phyloP scores from a whole-genome alignment of 2,888 invertebrate genomes.

The Habroteleia sp. region DNA sequence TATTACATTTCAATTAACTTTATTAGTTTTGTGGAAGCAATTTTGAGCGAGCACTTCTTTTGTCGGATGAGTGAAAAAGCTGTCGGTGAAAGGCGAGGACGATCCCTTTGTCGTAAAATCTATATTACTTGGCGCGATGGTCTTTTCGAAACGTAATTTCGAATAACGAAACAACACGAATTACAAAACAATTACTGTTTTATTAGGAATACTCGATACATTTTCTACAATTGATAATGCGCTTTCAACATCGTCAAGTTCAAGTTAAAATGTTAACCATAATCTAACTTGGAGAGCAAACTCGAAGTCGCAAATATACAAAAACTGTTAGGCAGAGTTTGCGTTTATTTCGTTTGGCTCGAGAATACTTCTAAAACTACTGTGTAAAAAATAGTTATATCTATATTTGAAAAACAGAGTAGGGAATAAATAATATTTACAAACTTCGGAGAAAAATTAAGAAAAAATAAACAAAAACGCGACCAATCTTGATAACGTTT shows the following conservation, averaged over 20 bases:
- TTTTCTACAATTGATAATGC: conserved; percentile 8
- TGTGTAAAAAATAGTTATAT: neutral
- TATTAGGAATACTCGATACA: conserved; percentile 21
- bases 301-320: too few relatives aligned
- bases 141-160: conserved; percentile 21
- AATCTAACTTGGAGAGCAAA: too few relatives aligned
- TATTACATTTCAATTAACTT: conserved; percentile 22
- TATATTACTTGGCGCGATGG: conserved; percentile 70
- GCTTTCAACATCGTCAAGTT: conserved; percentile 5
- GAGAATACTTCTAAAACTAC: too few relatives aligned
- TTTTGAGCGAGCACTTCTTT: conserved; percentile 20
- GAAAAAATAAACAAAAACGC: conserved; percentile 9
- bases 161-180: conserved; percentile 7
- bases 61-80: conserved; percentile 7
- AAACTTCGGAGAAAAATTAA: conserved; percentile 6
- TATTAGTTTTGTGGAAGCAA: conserved; percentile 31
- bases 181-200: conserved; percentile 33
- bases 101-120: conserved; percentile 75
- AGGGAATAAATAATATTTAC: conserved; percentile 49
- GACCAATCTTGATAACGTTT: conserved; percentile 2
- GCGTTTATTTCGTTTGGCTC: too few relatives aligned
- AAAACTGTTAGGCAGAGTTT: too few relatives aligned
- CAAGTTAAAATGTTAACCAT: too few relatives aligned
- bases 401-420: too few relatives aligned
- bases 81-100: conserved; percentile 62